Evolutionary conservation across 1,140 invertebrate genomes (phyloP).

Genomic region (Pogonomyrmex barbatus): DNA sequence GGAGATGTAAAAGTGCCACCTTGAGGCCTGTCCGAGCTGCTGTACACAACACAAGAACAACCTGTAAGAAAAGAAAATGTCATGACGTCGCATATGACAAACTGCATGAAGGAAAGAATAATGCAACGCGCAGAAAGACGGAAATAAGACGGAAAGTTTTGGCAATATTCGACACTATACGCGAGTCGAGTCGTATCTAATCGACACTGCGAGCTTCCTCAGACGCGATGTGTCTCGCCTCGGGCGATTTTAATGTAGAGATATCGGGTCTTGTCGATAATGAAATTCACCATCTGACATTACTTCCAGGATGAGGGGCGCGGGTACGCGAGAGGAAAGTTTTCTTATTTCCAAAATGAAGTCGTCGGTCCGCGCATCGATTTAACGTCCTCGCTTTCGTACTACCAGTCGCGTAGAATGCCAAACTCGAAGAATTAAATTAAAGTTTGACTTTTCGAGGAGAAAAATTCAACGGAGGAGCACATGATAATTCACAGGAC

Average conservation of each 20-base stretch:
- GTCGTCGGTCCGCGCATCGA: slow-evolving; percentile 65
- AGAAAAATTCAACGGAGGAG: slow-evolving; percentile 27
- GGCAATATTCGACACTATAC: background rate
- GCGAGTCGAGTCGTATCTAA: background rate
- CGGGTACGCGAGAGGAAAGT: slow-evolving; percentile 47
- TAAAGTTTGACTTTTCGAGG: slow-evolving; percentile 62
- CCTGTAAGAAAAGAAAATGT: slow-evolving; percentile 87
- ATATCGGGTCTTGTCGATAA: slow-evolving; percentile 59
- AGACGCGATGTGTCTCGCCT: background rate
- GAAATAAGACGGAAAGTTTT: background rate
- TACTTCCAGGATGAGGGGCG: background rate
- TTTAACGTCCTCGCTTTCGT: slow-evolving; percentile 7
- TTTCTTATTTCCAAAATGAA: slow-evolving; percentile 75
- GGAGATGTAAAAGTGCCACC: slow-evolving; percentile 93
- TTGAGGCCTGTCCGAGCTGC: slow-evolving; percentile 92
- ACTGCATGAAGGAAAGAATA: background rate
- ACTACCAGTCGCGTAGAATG: slow-evolving; percentile 7
- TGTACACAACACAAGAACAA: slow-evolving; percentile 93
- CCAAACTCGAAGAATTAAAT: slow-evolving; percentile 70
- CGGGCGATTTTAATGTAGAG: slow-evolving; percentile 26
- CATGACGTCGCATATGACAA: background rate
- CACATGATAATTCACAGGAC: slow-evolving; percentile 52
- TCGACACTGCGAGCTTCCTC: slow-evolving; percentile 1
- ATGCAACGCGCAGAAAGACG: background rate
- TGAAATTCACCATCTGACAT: slow-evolving; percentile 69